Conservation (phyloP, 92 coral and sea anemone species). For the Palythoa heliodiscus region DNA sequence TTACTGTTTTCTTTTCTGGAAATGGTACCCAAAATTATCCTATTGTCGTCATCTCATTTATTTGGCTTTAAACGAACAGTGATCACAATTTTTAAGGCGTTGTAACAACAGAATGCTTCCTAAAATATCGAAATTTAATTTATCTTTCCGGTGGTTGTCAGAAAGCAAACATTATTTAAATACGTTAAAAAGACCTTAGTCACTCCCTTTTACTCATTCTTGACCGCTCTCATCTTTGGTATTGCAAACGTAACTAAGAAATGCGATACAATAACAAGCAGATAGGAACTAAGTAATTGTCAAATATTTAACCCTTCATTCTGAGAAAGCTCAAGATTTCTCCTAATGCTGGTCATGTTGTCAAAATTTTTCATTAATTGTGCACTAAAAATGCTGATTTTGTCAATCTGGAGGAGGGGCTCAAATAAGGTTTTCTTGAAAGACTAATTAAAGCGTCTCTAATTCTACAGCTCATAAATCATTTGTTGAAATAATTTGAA, state of each 20-base stretch:
- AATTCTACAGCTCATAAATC: neutral
- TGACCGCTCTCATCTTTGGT: slow-evolving; percentile 18
- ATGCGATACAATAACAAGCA: slow-evolving; percentile 12
- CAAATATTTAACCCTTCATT: slow-evolving; percentile 32
- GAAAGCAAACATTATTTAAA: slow-evolving; percentile 24
- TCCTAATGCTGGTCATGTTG: slow-evolving; percentile 23
- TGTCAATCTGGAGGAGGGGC: neutral
- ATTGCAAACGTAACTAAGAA: neutral
- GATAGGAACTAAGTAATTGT: neutral
- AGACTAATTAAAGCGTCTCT: neutral
- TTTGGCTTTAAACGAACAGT: slow-evolving; percentile 19
- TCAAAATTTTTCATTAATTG: neutral
- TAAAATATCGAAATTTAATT: slow-evolving; percentile 29
- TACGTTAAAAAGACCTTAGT: neutral
- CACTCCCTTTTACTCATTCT: neutral
- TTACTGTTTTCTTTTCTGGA: neutral
- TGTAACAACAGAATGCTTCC: slow-evolving; percentile 5
- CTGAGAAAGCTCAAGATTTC: neutral
- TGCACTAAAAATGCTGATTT: neutral
- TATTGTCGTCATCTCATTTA: slow-evolving; percentile 10
- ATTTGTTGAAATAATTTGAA: neutral
- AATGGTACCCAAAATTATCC: slow-evolving; percentile 4
- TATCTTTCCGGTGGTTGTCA: slow-evolving; percentile 37
- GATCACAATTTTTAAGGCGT: neutral
- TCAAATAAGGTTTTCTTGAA: neutral